Evolutionary conservation across 2,113 vertebrate genomes (phyloP).

Genomic region (Vicugna pacos): DNA sequence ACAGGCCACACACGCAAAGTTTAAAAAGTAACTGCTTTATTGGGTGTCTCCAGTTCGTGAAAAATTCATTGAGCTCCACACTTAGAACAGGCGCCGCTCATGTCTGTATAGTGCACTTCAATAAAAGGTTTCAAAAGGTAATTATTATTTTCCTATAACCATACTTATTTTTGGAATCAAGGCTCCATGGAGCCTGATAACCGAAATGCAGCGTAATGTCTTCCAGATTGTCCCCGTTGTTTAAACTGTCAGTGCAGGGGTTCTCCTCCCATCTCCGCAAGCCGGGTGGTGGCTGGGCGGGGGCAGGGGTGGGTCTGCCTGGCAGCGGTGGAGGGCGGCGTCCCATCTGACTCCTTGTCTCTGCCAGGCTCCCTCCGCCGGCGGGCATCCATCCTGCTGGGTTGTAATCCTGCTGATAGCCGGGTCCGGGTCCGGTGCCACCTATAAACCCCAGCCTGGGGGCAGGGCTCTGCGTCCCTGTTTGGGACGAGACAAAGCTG

Average conservation of each 20-base stretch:
- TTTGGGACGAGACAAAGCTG: background rate
- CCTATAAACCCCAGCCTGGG: background rate
- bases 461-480: background rate
- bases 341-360: background rate
- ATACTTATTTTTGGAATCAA: background rate
- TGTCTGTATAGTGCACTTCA: background rate
- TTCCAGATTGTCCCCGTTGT: fast-evolving
- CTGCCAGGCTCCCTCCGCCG: background rate
- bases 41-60: background rate
- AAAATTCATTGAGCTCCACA: background rate
- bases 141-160: background rate
- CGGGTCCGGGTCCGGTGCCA: fast-evolving
- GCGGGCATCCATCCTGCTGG: too few species aligned
- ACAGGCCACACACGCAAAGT: background rate
- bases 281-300: fast-evolving
- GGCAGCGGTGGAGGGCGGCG: fast-evolving
- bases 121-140: background rate
- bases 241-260: background rate
- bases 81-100: fast-evolving
- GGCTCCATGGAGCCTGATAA: background rate
- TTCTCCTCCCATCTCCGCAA: fast-evolving
- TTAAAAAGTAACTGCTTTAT: background rate
- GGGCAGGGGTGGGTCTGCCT: background rate
- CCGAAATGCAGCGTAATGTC: background rate
- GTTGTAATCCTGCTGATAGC: fast-evolving